Evolutionary conservation across 2,113 vertebrate genomes (phyloP).

Genomic region (Pholis gunnellus): DNA sequence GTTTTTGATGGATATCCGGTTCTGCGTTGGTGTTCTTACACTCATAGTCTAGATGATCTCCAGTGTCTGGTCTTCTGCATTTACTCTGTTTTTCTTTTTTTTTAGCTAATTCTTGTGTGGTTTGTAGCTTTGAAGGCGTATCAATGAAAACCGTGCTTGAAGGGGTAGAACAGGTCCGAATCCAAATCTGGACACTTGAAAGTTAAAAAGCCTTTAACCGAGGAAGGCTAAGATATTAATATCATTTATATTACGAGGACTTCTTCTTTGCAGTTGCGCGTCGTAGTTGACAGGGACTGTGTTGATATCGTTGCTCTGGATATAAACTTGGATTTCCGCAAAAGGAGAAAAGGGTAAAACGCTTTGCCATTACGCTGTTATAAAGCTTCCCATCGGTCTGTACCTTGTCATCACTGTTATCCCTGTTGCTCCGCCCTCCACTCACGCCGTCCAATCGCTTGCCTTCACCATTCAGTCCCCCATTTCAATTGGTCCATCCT

Average conservation of each 20-base stretch:
- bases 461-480: conserved; percentile 77
- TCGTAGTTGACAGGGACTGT: background rate
- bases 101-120: background rate
- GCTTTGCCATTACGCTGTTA: conserved; percentile 40
- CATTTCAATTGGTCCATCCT: conserved; percentile 83
- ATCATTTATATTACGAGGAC: background rate
- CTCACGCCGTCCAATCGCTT: conserved; percentile 77
- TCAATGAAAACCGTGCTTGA: background rate
- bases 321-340: conserved; percentile 1
- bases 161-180: background rate
- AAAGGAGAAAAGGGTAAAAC: conserved; percentile 5
- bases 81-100: background rate
- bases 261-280: background rate
- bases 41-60: background rate
- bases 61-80: background rate
- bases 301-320: background rate
- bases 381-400: conserved; percentile 67
- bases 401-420: conserved; percentile 65
- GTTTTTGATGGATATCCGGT: background rate
- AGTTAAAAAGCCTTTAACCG: background rate
- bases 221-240: background rate
- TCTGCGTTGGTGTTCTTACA: background rate
- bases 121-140: background rate
- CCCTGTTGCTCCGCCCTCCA: conserved; percentile 69
- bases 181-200: background rate